Evolutionary conservation across 2,888 invertebrate genomes (phyloP), one percentile per base, ranked within the genome.

Genomic region (Achlya flavicornis): DNA sequence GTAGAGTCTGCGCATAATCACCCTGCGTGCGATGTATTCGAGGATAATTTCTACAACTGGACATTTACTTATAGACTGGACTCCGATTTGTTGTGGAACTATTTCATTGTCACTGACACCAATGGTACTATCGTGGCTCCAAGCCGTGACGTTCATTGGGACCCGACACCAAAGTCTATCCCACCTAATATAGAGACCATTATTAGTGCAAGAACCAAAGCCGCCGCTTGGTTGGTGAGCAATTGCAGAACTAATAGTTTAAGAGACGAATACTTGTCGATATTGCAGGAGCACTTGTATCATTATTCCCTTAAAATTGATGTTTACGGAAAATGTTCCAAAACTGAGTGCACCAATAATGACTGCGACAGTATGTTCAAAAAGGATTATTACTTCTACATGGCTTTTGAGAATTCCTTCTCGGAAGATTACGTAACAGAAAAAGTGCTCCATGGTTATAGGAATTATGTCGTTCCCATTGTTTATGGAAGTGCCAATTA

Each of bases 401-500:
- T 90, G 75, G 85, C 87, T 7, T 88, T 91, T 62, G 90, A 90
- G 72, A 88, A 88, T 66, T 86, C 85, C 0, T 74, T 88, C 38
- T 67, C 82, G 58, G 78, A 81, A 63, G 88, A 91, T 74, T 89
- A 87, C 73, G 86, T 90, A 43, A 84, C 89, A 0, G 87, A 88
- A 65, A 89, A 89, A 69, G 81, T 89, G 58, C 70, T 91, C 32
- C 82, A 83, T 59, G 88, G 92, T 10, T 88, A 93, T 67, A 89
- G 95, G 79, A 95, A 95, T 85, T 94, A 95, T 73, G 93, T 95
- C 12, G 90, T 96, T n/a, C 96, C 96, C 8, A 94, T 96, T 67
- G 96, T 96, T 38, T 95, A 95, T 88, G 96, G 96, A 0, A 95
- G 94, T 5, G 95, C 94, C 67, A 95, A 96, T 85, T 96, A 96